These are phyloP conservation scores for Drosophila borealis DNA, from an alignment of 2,888 invertebrate species.

Conservation along the genomic window DNA sequence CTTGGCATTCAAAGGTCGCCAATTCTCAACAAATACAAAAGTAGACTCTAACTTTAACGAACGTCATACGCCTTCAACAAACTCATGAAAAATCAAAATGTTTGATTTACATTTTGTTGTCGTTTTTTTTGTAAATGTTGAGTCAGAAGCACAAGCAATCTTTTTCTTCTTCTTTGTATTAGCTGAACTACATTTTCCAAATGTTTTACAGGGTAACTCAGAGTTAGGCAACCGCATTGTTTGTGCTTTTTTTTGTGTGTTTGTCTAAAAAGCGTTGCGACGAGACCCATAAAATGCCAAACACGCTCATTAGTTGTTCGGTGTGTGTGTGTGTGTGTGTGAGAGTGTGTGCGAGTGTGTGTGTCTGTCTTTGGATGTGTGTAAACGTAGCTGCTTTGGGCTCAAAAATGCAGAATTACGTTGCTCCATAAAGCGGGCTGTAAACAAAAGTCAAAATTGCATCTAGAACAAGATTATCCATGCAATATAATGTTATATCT, in stretches of 20 bases:
- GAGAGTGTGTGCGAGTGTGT: neutral
- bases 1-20: too few species aligned
- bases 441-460: slow-evolving; percentile 45
- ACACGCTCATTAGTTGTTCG: slow-evolving; percentile 50
- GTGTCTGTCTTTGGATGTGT: slow-evolving; percentile 7
- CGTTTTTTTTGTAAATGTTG: too few species aligned
- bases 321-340: slow-evolving; percentile 12
- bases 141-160: too few species aligned
- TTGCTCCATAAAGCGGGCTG: slow-evolving; percentile 21
- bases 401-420: slow-evolving; percentile 23
- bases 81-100: too few species aligned
- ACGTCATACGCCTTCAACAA: too few species aligned
- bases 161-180: too few species aligned
- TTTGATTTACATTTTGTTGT: too few species aligned
- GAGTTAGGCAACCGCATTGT: neutral
- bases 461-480: slow-evolving; percentile 50
- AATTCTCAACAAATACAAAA: too few species aligned
- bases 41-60: too few species aligned
- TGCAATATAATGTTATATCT: slow-evolving; percentile 55
- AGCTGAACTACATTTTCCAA: too few species aligned
- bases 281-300: slow-evolving; percentile 46
- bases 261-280: slow-evolving; percentile 41
- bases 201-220: slow-evolving; percentile 15
- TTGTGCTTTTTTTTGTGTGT: slow-evolving; percentile 10
- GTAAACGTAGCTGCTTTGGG: neutral